Evolutionary conservation across 1,140 invertebrate genomes (phyloP).

Genomic region (Orussus abietinus): DNA sequence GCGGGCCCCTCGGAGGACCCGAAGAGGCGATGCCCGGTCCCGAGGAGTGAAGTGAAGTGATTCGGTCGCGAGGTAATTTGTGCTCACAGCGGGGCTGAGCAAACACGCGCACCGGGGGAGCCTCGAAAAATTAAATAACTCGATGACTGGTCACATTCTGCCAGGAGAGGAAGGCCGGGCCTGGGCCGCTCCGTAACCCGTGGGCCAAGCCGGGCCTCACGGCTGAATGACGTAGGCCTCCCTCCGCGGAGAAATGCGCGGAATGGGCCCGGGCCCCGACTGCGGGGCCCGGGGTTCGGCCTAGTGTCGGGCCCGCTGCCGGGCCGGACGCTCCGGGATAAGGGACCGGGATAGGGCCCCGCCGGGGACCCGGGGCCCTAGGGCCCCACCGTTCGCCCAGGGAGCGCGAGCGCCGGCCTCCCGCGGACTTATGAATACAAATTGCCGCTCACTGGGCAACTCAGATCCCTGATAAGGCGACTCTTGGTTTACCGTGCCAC

Average conservation of each 20-base stretch:
- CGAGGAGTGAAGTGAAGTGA: constrained; percentile 29
- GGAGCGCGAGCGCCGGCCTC: constrained; percentile 47
- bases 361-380: constrained; percentile 20
- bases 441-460: constrained; percentile 53
- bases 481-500: constrained; percentile 28
- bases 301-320: constrained; percentile 5
- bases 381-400: background rate
- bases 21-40: background rate
- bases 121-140: constrained; percentile 58
- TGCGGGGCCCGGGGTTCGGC: constrained; percentile 4
- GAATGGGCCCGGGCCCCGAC: no score
- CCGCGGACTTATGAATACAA: constrained; percentile 56
- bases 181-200: constrained; percentile 20
- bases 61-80: constrained; percentile 60
- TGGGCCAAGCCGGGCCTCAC: constrained; percentile 13
- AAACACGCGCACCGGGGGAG: constrained; percentile 56
- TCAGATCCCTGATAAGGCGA: constrained; percentile 51
- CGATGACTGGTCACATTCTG: constrained; percentile 63
- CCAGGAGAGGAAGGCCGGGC: constrained; percentile 24
- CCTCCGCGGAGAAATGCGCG: no score
- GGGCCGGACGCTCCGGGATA: constrained; percentile 14
- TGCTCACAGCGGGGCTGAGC: constrained; percentile 62
- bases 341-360: constrained; percentile 14
- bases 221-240: constrained; percentile 30
- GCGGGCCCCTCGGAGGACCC: background rate